Conservation (phyloP, 2,888 invertebrate species). For the Cerastis rubricosa region DNA sequence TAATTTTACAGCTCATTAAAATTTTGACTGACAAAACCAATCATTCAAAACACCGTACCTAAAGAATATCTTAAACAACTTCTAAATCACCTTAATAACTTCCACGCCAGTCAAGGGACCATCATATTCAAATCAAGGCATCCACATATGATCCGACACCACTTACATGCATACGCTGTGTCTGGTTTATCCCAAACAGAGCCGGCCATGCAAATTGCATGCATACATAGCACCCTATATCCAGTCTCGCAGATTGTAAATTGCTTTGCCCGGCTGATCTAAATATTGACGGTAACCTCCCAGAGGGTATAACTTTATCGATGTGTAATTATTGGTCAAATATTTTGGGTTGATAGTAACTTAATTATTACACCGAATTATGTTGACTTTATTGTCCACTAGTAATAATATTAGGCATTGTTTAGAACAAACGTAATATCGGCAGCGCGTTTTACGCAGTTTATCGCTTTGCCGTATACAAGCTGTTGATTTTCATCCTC, state of each 20-base stretch:
- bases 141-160: constrained; percentile 66
- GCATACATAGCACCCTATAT: constrained; percentile 72
- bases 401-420: too few species aligned
- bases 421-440: too few species aligned
- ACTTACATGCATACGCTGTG: constrained; percentile 67
- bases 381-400: background rate
- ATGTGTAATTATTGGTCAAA: constrained; percentile 50
- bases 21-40: background rate
- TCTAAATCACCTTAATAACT: background rate
- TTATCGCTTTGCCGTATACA: too few species aligned
- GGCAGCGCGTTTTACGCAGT: too few species aligned
- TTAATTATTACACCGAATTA: background rate
- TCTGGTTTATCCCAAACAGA: constrained; percentile 66
- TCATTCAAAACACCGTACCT: background rate
- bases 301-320: constrained; percentile 53
- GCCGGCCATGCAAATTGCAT: constrained; percentile 76
- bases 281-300: constrained; percentile 72
- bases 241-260: constrained; percentile 77
- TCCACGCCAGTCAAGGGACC: constrained; percentile 30
- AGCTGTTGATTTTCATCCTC: too few species aligned
- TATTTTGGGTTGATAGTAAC: constrained; percentile 24
- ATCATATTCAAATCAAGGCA: constrained; percentile 65
- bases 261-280: constrained; percentile 75
- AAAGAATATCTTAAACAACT: background rate
- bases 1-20: background rate